phyloP scores from a whole-genome alignment of 2,797 vertebrate species.

The Acropternis orthonyx region DNA sequence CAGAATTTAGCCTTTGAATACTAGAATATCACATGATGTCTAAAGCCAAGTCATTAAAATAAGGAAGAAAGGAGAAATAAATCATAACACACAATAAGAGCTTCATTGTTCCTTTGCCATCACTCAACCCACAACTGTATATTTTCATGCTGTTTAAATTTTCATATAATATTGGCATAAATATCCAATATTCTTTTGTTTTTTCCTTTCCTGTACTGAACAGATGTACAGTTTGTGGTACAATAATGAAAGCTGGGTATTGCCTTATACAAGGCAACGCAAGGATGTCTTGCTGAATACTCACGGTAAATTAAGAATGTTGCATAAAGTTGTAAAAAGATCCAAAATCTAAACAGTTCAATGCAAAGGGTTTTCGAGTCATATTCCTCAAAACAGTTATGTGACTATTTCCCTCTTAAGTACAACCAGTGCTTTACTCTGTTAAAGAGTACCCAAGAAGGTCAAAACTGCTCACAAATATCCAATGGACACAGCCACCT shows the following conservation, averaged over 20 bases:
- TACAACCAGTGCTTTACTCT: background rate
- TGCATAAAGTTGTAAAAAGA: background rate
- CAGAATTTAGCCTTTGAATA: slow-evolving; percentile 20
- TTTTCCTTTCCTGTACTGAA: background rate
- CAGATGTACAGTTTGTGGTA: background rate
- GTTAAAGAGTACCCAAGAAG: background rate
- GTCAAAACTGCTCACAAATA: background rate
- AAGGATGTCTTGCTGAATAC: background rate
- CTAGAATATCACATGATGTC: background rate
- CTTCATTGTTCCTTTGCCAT: background rate
- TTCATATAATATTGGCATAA: background rate
- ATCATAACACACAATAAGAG: background rate
- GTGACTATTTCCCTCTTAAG: background rate
- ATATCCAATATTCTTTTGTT: background rate
- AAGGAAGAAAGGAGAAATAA: background rate
- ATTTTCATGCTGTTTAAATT: background rate
- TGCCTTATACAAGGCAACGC: background rate
- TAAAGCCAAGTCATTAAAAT: background rate
- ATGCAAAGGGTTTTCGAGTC: background rate
- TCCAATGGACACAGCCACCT: background rate
- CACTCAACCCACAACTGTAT: background rate
- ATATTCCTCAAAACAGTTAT: background rate
- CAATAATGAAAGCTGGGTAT: background rate
- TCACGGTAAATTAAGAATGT: background rate
- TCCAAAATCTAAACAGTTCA: background rate